Base-by-base conservation (phyloP, 2,888 invertebrate species). In the Anoncus sp. region DNA sequence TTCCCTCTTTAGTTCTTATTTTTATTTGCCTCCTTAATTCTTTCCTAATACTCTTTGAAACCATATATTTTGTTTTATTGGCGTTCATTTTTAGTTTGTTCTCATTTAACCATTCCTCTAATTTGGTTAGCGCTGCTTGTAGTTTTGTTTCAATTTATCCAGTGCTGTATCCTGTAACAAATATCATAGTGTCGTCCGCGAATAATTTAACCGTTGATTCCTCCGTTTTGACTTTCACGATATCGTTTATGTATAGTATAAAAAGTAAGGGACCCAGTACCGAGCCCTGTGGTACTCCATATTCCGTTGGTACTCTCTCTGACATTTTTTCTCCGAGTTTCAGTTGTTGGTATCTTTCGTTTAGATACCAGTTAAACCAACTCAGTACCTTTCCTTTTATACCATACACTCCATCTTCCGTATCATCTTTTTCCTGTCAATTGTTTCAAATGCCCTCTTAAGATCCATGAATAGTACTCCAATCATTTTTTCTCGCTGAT, bases 401-500 rank as follows among this genome's bases (percentile, higher is more conserved):
- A 10, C 77, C 79, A 53, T 59, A 67, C 27, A 53, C 20, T 2
- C 4, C 22, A 79, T 2, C 62, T 79, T 79, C 10, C 20, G 16
- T 2, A 76, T 20, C 18, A 77, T 24, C 12, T 31, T 53, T 14
- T 75, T 22, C n/a, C 47, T 40, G n/a, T 76, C 51, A 4, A 79
- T 43, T 2, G 76, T 76, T 38, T 73, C 79, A n/a, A 79, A 79
- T 0, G 73, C 79, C 22, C 76, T 59, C 31, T 67, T 75, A 0
- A 80, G 45, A 12, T 79, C 79, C 5, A 77, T 55, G 40, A 77
- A 77, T 16, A 79, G 51, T 35, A 67, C 70, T 1, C 76, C 69
- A 3, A 80, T 38, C 10, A 75, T 60, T 51, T 77, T 10, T 69
- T 43, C 0, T 77, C 51, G 45, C 62, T 67, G 9, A 77, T 67